A percentile compares a stretch with the other conserved stretches of the same genome.
Evolutionary conservation across 2,888 invertebrate species (phyloP).

Genomic region (Odontocolon sp.): DNA sequence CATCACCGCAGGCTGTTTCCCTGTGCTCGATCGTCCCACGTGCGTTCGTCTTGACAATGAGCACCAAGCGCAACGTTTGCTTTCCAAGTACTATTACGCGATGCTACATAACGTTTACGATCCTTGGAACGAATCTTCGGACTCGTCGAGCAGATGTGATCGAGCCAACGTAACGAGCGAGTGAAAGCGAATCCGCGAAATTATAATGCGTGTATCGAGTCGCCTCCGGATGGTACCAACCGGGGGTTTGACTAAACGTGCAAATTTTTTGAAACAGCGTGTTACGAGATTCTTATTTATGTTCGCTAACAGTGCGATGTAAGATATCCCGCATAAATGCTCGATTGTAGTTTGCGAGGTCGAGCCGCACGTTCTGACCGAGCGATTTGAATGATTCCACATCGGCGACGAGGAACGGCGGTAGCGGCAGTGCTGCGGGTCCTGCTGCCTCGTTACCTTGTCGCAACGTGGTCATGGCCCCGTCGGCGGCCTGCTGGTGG

Average conservation of each 20-base stretch:
- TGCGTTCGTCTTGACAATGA: slow-evolving; percentile 56
- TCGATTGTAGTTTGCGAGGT: slow-evolving; percentile 4
- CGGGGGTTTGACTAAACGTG: not conserved
- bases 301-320: not conserved
- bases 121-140: too few species aligned
- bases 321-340: not conserved
- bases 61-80: slow-evolving; percentile 30
- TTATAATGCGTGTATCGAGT: not conserved
- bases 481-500: slow-evolving; percentile 70
- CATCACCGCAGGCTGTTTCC: not conserved
- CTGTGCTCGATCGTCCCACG: slow-evolving; percentile 54
- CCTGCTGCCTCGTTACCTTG: slow-evolving; percentile 76
- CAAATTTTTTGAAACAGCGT: not conserved
- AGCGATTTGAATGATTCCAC: slow-evolving; percentile 52
- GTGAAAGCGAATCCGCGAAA: slow-evolving; percentile 7
- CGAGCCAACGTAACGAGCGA: not conserved
- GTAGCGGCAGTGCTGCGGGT: slow-evolving; percentile 33
- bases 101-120: slow-evolving; percentile 30
- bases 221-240: not conserved
- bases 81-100: slow-evolving; percentile 52
- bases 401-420: slow-evolving; percentile 26
- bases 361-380: not conserved
- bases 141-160: not conserved
- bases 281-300: not conserved
- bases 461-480: slow-evolving; percentile 80